Percentiles rank a stretch among this genome's conserved stretches.
These are phyloP conservation scores for Hemiscyllium ocellatum DNA, from an alignment of 2,113 vertebrate genomes.

Conservation along the genomic window DNA sequence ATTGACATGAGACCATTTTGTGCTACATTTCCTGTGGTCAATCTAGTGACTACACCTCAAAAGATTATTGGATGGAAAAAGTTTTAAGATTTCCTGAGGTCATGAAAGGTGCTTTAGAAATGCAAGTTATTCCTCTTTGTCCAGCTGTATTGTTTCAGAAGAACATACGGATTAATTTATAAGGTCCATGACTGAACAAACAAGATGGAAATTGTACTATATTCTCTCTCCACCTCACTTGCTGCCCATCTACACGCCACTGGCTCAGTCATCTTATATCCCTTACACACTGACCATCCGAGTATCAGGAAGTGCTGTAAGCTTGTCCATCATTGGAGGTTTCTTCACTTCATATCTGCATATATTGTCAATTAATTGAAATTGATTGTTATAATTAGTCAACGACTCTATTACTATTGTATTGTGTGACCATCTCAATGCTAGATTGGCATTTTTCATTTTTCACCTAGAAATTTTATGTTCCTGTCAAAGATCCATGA, in stretches of 20 bases:
- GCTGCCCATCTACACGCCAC: not conserved
- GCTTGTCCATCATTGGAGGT: not conserved
- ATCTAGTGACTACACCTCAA: not conserved
- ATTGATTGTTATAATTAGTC: not conserved
- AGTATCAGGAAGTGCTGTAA: not conserved
- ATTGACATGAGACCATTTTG: not conserved
- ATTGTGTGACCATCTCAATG: not conserved
- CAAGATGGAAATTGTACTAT: not conserved
- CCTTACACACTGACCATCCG: not conserved
- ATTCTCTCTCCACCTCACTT: not conserved
- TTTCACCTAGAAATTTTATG: not conserved
- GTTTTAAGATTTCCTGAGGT: not conserved
- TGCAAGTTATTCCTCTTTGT: not conserved
- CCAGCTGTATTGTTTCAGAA: not conserved
- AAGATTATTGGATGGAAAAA: not conserved
- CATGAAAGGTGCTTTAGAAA: not conserved
- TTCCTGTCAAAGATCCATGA: slow-evolving; percentile 33
- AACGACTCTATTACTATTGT: slow-evolving; percentile 1
- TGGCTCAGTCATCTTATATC: not conserved
- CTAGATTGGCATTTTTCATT: not conserved
- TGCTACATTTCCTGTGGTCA: not conserved
- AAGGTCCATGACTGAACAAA: not conserved
- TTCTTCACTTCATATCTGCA: not conserved
- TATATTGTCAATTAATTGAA: not conserved
- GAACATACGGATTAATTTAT: not conserved